These are phyloP conservation scores for Rhinolophus ferrumequinum DNA, from an alignment of 2,113 vertebrate genomes.

Conservation along the genomic window DNA sequence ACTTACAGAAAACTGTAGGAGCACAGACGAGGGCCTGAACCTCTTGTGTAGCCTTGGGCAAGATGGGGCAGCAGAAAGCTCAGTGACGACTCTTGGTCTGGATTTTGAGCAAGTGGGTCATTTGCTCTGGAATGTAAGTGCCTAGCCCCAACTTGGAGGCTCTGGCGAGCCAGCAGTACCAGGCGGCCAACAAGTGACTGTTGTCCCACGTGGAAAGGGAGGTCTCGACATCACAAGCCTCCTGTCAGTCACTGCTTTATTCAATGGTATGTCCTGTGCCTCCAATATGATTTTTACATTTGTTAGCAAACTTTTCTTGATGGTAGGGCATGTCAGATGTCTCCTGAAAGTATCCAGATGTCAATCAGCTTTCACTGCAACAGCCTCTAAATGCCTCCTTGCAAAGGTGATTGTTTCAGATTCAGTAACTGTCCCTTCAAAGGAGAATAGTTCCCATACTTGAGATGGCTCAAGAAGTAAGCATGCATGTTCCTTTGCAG, in stretches of 20 bases:
- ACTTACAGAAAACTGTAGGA: background rate
- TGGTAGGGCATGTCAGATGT: background rate
- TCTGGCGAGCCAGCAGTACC: background rate
- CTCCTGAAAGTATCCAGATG: background rate
- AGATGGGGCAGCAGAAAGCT: background rate
- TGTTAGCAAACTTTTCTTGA: background rate
- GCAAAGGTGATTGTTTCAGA: background rate
- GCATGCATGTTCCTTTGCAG: background rate
- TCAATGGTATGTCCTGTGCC: background rate
- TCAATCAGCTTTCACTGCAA: background rate
- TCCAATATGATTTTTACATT: background rate
- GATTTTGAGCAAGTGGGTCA: background rate
- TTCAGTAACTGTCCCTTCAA: background rate
- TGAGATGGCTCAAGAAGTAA: background rate
- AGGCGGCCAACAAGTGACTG: background rate
- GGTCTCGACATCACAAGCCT: background rate
- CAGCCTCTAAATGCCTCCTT: background rate
- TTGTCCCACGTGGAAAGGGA: background rate
- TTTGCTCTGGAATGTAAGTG: background rate
- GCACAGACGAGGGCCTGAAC: fast-evolving
- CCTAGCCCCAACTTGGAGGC: background rate
- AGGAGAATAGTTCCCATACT: background rate
- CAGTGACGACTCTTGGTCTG: background rate
- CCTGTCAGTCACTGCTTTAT: background rate
- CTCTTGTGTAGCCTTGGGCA: background rate